Evolutionary conservation across 1,140 invertebrate genomes (phyloP).

Genomic region (Rhyzopertha dominica): DNA sequence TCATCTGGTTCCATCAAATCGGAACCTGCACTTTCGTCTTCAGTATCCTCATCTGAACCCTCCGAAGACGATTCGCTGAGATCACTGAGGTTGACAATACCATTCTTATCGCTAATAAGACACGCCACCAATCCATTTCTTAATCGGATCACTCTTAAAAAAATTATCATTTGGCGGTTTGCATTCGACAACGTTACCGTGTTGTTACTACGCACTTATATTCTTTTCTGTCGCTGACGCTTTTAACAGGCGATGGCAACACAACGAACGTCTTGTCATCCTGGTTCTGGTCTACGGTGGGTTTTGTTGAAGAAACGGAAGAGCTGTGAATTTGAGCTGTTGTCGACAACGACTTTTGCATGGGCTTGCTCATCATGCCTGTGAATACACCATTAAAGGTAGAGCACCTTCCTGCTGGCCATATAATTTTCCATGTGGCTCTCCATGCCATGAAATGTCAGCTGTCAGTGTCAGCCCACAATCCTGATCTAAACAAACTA

Average conservation of each 20-base stretch:
- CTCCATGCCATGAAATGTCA: too few species aligned
- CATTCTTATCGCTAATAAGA: slow-evolving; percentile 57
- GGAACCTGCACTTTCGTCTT: slow-evolving; percentile 14
- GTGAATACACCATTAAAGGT: too few species aligned
- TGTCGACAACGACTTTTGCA: too few species aligned
- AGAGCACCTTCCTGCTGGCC: too few species aligned
- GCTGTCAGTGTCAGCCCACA: too few species aligned
- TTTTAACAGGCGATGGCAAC: slow-evolving; percentile 51
- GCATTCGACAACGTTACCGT: slow-evolving; percentile 4
- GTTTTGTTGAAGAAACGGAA: too few species aligned
- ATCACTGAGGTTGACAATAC: slow-evolving; percentile 31
- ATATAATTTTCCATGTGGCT: too few species aligned
- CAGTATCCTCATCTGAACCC: slow-evolving; percentile 30
- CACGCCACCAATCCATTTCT: slow-evolving; percentile 64
- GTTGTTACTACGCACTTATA: slow-evolving; percentile 45
- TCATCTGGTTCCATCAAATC: slow-evolving; percentile 2
- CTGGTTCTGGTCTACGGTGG: too few species aligned
- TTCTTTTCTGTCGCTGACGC: slow-evolving; percentile 56
- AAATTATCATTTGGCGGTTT: slow-evolving; percentile 9
- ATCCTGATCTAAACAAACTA: too few species aligned
- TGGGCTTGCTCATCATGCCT: too few species aligned
- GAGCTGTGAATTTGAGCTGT: too few species aligned
- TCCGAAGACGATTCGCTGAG: slow-evolving; percentile 39
- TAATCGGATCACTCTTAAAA: slow-evolving; percentile 57
- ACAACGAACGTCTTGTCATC: too few species aligned